These are phyloP conservation scores for Sacculina carcini DNA, from an alignment of 2,888 invertebrate genomes.

Conservation along the genomic window DNA sequence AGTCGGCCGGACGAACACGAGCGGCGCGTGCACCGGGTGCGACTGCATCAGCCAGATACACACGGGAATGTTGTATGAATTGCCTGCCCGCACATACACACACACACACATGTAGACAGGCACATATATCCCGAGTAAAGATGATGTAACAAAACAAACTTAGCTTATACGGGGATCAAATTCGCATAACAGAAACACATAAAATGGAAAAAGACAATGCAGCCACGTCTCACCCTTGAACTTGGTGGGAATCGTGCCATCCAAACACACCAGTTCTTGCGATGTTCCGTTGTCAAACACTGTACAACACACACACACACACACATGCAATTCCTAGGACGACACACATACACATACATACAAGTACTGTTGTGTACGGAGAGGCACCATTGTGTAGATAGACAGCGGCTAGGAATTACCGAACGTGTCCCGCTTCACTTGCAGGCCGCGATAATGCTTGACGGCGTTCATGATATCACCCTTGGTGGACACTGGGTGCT, in stretches of 20 bases:
- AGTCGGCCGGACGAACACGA: slow-evolving; percentile 61
- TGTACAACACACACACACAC: background rate
- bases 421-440: slow-evolving; percentile 35
- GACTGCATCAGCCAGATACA: slow-evolving; percentile 90
- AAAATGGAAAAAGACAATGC: too few species aligned
- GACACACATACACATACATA: too few species aligned
- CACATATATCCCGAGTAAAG: too few species aligned
- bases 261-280: slow-evolving; percentile 53
- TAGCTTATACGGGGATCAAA: too few species aligned
- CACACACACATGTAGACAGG: too few species aligned
- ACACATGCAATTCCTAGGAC: too few species aligned
- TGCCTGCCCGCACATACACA: slow-evolving; percentile 24
- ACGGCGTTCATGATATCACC: slow-evolving; percentile 39
- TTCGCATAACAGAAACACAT: too few species aligned
- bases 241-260: slow-evolving; percentile 74
- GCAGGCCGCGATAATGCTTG: slow-evolving; percentile 34
- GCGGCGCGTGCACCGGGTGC: slow-evolving; percentile 85
- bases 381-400: too few species aligned
- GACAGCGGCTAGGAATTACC: too few species aligned
- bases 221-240: slow-evolving; percentile 47
- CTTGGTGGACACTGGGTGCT: slow-evolving; percentile 35
- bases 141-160: background rate
- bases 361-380: too few species aligned
- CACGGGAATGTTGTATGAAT: slow-evolving; percentile 81
- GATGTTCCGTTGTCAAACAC: slow-evolving; percentile 66